A percentile compares a stretch with the other conserved stretches of the same genome.
Conservation (phyloP, 2,888 invertebrate species). For the Aproaerema taeniolella region DNA sequence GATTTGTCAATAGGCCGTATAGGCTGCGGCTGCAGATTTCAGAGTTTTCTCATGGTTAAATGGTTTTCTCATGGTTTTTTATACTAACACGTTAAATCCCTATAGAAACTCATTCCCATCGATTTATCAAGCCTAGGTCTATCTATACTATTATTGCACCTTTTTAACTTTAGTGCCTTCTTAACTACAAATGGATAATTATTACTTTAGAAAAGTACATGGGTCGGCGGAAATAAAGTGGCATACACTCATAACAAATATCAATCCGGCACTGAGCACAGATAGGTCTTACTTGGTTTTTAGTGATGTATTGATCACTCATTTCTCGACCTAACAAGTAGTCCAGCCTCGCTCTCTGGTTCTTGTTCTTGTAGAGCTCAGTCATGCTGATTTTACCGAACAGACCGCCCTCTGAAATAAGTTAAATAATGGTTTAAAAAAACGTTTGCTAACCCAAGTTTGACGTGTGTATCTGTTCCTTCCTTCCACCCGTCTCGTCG, state of each 20-base stretch:
- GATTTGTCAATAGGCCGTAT: too few species aligned
- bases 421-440: neutral
- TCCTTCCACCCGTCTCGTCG: neutral
- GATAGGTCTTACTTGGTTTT: constrained; percentile 36
- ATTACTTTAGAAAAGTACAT: too few species aligned
- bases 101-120: too few species aligned
- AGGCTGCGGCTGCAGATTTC: too few species aligned
- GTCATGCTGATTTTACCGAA: constrained; percentile 45
- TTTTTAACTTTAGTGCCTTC: too few species aligned
- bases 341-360: constrained; percentile 38
- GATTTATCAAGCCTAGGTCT: too few species aligned
- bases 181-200: too few species aligned
- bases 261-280: neutral
- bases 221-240: neutral
- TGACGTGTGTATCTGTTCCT: neutral
- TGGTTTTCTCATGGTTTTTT: too few species aligned
- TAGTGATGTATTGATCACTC: constrained; percentile 40
- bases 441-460: neutral
- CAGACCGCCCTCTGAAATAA: constrained; percentile 42
- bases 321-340: constrained; percentile 38
- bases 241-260: too few species aligned
- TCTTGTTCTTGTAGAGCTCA: constrained; percentile 36
- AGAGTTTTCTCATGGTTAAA: too few species aligned
- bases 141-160: too few species aligned
- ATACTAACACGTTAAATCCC: too few species aligned